Percentiles rank a stretch among this genome's conserved stretches.
These are phyloP conservation scores for Martes martes DNA, from an alignment of 2,113 vertebrate species.

Conservation along the genomic window DNA sequence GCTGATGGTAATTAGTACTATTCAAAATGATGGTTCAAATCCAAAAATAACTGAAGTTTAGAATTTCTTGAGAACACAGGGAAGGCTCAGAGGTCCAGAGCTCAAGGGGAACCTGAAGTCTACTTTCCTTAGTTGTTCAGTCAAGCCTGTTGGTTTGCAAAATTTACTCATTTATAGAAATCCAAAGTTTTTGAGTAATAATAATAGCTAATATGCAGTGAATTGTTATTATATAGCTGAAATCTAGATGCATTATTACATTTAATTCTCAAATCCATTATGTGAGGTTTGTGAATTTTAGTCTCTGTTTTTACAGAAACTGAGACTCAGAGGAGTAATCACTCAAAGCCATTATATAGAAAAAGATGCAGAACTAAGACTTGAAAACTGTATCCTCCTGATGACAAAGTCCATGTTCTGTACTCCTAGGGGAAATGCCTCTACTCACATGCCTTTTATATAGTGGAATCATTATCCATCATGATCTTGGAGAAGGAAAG, in stretches of 20 bases:
- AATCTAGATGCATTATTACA: not conserved
- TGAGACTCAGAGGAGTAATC: not conserved
- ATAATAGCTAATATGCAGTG: not conserved
- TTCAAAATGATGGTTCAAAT: not conserved
- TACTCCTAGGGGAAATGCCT: not conserved
- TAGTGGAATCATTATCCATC: not conserved
- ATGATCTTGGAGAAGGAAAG: not conserved
- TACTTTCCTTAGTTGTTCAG: not conserved
- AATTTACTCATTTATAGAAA: not conserved
- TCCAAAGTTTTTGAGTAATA: not conserved
- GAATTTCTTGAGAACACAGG: not conserved
- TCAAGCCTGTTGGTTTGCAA: not conserved
- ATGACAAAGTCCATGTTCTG: not conserved
- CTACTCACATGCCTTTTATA: not conserved
- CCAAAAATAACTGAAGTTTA: not conserved
- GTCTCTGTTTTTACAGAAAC: not conserved
- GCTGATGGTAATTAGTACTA: not conserved
- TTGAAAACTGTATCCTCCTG: not conserved
- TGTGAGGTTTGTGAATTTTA: not conserved
- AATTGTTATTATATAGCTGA: not conserved
- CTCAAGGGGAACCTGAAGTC: not conserved
- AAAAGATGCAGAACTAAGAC: not conserved
- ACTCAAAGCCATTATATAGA: not conserved
- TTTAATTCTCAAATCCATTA: constrained; percentile 3
- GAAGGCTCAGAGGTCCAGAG: not conserved